phyloP scores from a whole-genome alignment of 2,113 vertebrate genomes.

The Microcebus murinus region DNA sequence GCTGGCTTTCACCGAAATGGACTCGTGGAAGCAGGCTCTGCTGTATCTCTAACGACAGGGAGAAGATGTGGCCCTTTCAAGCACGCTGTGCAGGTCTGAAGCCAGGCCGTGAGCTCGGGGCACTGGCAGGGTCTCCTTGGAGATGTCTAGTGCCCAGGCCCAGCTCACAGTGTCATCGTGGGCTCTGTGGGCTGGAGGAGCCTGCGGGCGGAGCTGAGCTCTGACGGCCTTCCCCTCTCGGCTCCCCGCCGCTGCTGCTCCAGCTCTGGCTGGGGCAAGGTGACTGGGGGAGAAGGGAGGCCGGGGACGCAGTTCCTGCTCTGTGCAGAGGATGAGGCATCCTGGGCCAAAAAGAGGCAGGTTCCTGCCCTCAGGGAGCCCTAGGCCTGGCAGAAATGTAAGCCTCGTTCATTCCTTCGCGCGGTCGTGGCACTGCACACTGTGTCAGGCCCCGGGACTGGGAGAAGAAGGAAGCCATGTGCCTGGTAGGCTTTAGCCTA shows the following conservation, averaged over 20 bases:
- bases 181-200: neutral
- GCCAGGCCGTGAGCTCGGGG: neutral
- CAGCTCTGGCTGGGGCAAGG: neutral
- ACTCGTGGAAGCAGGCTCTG: neutral
- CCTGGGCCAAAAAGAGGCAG: neutral
- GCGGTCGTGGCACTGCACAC: neutral
- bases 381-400: neutral
- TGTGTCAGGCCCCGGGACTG: neutral
- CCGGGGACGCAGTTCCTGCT: too few species aligned
- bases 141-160: neutral
- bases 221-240: neutral
- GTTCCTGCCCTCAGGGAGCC: neutral
- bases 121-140: neutral
- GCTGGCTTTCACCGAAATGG: neutral
- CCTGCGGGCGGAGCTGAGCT: neutral
- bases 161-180: neutral
- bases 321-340: neutral
- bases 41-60: neutral
- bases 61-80: neutral
- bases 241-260: neutral
- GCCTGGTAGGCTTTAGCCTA: neutral
- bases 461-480: neutral
- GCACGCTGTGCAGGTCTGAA: neutral
- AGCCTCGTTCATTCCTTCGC: neutral
- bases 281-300: neutral